Evolutionary conservation across 92 coral and sea anemone genomes (phyloP), one percentile per base, ranked within the genome.

Genomic region (Zoanthus sociatus): DNA sequence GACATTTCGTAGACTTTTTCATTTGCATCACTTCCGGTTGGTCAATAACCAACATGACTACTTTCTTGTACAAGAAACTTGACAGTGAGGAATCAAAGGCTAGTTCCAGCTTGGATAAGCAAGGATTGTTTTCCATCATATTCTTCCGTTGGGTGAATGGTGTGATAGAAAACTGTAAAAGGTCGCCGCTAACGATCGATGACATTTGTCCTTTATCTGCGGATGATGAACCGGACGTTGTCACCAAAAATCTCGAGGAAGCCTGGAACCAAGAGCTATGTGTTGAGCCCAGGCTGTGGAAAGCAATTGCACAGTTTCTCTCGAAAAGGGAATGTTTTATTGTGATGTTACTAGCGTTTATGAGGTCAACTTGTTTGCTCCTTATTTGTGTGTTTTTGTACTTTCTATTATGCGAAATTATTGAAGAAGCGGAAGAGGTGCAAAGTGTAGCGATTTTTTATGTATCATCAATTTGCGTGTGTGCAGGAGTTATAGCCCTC

Each of bases 81-180:
- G 26, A 26, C 26, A 26, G 26, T 26, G 26, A 26, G 26, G 26
- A 26, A 26, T 26, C 26, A 26, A 26, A 26, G 51, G 30, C 14
- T 5, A 78, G 70, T 45, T 64, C 86, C 16, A 87, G 76, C 6
- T 30, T 69, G 31, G 76, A 78, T 26, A 58, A 78, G 9, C 70
- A 84, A 21, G 32, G 54, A 6, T 68, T 87, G 9, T 26, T 79
- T 79, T 87, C 90, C 18, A 47, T 18, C 4, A 45, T 87, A 51
- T 77, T 81, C 75, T 87, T 87, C 46, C 84, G 76, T 33, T 87
- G 90, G 90, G 54, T 87, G 20, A 87, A 78, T 82, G 86, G 32
- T 4, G 21, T 87, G 6, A 67, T 87, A 37, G 53, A 77, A 21
- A 15, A 17, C 7, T 61, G 90, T 15, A 87, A 87, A 15, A 77